Evolutionary conservation across 2,888 invertebrate genomes (phyloP).

Genomic region (Stenolophus ochropezus): DNA sequence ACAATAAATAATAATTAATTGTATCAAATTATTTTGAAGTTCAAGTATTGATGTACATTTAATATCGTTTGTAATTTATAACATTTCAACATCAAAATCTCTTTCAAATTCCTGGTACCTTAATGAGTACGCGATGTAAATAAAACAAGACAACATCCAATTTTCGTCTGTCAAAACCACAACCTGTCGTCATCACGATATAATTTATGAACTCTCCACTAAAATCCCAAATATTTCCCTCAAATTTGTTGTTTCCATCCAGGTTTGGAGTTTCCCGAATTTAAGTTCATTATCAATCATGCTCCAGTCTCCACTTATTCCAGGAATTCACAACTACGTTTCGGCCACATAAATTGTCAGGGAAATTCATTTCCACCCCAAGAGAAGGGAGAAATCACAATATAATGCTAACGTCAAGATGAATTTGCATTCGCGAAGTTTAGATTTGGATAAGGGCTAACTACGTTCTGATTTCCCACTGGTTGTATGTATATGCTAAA

Average conservation of each 20-base stretch:
- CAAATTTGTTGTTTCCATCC: neutral
- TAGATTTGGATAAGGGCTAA: neutral
- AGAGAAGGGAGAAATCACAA: conserved; percentile 6
- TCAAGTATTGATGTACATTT: no score
- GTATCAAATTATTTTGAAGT: no score
- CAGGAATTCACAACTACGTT: neutral
- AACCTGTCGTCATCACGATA: neutral
- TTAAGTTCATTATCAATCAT: conserved; percentile 5
- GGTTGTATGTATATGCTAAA: no score
- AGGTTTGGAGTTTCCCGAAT: neutral
- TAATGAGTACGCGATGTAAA: no score
- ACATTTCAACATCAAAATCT: no score
- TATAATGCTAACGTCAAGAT: neutral
- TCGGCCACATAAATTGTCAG: neutral
- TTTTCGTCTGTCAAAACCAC: neutral
- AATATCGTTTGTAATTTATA: no score
- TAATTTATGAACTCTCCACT: neutral
- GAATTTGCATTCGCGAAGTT: neutral
- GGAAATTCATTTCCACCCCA: neutral
- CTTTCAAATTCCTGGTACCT: no score
- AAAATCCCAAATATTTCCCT: neutral
- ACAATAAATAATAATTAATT: no score
- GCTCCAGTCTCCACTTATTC: neutral
- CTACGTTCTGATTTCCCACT: neutral
- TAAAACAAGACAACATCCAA: neutral